Evolutionary conservation across 2,113 vertebrate species (phyloP), one percentile per base, ranked within the genome.

Genomic region (Epinephelus cyanopodus): DNA sequence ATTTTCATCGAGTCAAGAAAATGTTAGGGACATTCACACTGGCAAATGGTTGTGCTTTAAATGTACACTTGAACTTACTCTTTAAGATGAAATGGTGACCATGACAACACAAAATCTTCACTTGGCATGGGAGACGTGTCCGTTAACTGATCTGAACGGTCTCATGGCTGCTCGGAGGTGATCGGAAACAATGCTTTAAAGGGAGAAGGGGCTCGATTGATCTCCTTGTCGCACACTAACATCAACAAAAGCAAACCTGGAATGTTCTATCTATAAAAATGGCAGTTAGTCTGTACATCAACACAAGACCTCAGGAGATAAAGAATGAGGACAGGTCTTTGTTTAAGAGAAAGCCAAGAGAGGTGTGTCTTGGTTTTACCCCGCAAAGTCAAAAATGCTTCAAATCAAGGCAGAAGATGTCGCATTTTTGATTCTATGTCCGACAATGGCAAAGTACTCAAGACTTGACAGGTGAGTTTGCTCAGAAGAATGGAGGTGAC

Each of bases 261-360:
- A 95, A 94, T 94, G 94, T 93, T 83, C 83, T 91, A 91, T 86
- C 92, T 94, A 94, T 87, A 92, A 92, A 92, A 92, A 94, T 91
- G 94, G 94, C 93, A 95, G 95, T 93, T 89, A 87, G 73, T 92
- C 68, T 68, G 74, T 81, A 91, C 71, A 90, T 74, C 54, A 74
- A 93, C 88, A 91, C 74, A 71, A 85, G 82, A 87, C 72, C 25
- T 79, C 37, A 6, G 86, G 82, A 86, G 62, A 65, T 10, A 80
- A 61, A 84, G 42, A 63, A 77, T 69, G 82, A 83, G 60, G 60
- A 84, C n/a, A 6, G 69, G 71, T 77, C 74, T 83, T 72, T 66
- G 78, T 87, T 70, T 17, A 27, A 76, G 68, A 77, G 39, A 65
- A 85, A 85, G 71, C 78, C 85, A 79, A 70, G 77, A 80, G 75